A percentile compares a stretch with the other conserved stretches of the same genome.
phyloP scores from a whole-genome alignment of 1,140 invertebrate species.

The Amphibalanus amphitrite region DNA sequence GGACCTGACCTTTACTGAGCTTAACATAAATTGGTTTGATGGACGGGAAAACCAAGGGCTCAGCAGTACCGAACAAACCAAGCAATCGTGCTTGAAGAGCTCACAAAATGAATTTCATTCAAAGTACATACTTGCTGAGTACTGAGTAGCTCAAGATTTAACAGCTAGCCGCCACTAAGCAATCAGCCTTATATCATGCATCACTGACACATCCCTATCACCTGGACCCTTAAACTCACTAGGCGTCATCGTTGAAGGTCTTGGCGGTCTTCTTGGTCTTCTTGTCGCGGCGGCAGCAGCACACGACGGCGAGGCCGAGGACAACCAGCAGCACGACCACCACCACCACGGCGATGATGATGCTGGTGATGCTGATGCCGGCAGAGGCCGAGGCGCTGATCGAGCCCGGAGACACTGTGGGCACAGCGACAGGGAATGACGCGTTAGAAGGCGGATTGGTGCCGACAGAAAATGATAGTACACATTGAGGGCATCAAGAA shows the following conservation, averaged over 20 bases:
- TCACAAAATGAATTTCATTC: too few species aligned
- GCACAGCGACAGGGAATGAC: not conserved
- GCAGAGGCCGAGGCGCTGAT: constrained; percentile 17
- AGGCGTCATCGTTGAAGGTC: constrained; percentile 22
- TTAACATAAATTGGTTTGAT: too few species aligned
- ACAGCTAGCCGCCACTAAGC: too few species aligned
- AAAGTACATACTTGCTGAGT: too few species aligned
- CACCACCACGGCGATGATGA: constrained; percentile 60
- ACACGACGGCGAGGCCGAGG: constrained; percentile 53
- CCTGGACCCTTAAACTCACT: not conserved
- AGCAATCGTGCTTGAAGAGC: too few species aligned
- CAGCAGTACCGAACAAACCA: too few species aligned
- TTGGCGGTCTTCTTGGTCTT: constrained; percentile 58
- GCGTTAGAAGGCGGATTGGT: not conserved
- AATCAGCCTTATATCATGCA: too few species aligned
- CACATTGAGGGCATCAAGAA: too few species aligned
- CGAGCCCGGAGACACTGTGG: not conserved
- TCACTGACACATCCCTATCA: too few species aligned
- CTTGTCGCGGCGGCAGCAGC: constrained; percentile 66
- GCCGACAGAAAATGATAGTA: not conserved
- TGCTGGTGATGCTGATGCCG: constrained; percentile 57
- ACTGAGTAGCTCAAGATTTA: too few species aligned
- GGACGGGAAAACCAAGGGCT: too few species aligned
- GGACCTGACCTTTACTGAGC: too few species aligned
- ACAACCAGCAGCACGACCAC: constrained; percentile 61